Evolutionary conservation across 1,140 invertebrate species (phyloP), one percentile per base, ranked within the genome.

Genomic region (Sycophila sp.): DNA sequence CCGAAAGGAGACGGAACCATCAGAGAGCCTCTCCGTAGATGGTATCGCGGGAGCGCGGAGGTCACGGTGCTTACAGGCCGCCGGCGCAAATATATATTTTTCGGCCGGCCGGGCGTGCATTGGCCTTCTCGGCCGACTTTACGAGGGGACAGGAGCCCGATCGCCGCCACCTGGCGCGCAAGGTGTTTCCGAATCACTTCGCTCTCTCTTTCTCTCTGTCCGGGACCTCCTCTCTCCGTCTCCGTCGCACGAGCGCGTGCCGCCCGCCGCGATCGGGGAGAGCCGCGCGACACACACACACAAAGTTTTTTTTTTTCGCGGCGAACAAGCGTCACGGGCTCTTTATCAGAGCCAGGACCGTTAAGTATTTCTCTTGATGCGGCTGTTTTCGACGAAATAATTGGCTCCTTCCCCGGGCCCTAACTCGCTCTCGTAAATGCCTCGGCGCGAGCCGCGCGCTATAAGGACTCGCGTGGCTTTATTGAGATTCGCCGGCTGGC

Each of bases 41-140:
- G 74, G 66, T 86, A 86, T 86, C 84, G 73, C 75, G 73, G 49
- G 49, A 13, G 22, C 24, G 53, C 32, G 40, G 80, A 84, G 84
- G 84, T 86, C 85, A 85, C 80, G 83, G 83, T 85, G 78, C 81
- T 85, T 85, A 84, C 81, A 77, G 74, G 75, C 77, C 68, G 64
- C 22, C 19, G 11, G 10, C 26, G 42, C 28, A 45, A 13, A 11
- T 58, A 30, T 22, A 28, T 58, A n/a, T 38, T 26, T 45, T 26
- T 36, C 49, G 15, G 34, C 15, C 1, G n/a, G 40, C 55, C 64
- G 0, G n/a, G n/a, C n/a, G n/a, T n/a, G n/a, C n/a, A n/a, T n/a
- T n/a, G n/a, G n/a, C 42, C 24, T 22, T 47, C 24, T 47, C 42
- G 24, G n/a, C 19, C n/a, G 40, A 10, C 42, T 47, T 72, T 73